Conservation (phyloP, 2,888 invertebrate genomes). For the Linnaemya tessellans region DNA sequence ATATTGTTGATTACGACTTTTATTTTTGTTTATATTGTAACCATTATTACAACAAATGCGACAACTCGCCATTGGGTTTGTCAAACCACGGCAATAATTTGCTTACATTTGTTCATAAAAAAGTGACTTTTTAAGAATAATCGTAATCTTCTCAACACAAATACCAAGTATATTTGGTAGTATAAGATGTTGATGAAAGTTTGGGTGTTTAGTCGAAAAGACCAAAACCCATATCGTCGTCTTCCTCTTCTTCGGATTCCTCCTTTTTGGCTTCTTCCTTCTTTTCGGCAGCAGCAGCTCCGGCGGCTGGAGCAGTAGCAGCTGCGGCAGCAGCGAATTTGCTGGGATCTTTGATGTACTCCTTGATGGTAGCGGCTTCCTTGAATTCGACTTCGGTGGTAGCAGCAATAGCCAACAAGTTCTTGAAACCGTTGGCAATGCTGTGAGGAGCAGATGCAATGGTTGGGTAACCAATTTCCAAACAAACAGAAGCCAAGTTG, state of each 20-base stretch:
- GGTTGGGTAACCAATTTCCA: constrained; percentile 97
- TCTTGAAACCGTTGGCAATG: constrained; percentile 98
- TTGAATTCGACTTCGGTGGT: constrained; percentile 97
- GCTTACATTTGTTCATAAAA: constrained; percentile 66
- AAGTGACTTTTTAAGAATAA: constrained; percentile 38
- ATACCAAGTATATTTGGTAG: constrained; percentile 59
- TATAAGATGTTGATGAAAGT: constrained; percentile 11
- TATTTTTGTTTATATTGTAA: constrained; percentile 63
- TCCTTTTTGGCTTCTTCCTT: constrained; percentile 91
- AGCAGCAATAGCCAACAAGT: constrained; percentile 97
- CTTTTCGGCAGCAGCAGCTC: constrained; percentile 86
- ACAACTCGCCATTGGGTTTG: constrained; percentile 83
- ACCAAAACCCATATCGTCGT: constrained; percentile 98
- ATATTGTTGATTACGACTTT: constrained; percentile 66
- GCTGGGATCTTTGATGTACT: constrained; percentile 97
- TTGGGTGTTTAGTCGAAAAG: constrained; percentile 89
- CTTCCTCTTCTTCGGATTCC: constrained; percentile 90
- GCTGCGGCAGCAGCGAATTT: constrained; percentile 91
- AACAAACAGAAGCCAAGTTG: constrained; percentile 96
- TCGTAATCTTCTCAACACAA: constrained; percentile 67
- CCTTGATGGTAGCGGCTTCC: constrained; percentile 96
- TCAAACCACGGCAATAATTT: constrained; percentile 83
- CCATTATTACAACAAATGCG: constrained; percentile 30
- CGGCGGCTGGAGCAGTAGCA: constrained; percentile 86
- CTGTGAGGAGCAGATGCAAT: constrained; percentile 98